Conservation (phyloP, 2,888 invertebrate genomes). For the Seira ritae region DNA sequence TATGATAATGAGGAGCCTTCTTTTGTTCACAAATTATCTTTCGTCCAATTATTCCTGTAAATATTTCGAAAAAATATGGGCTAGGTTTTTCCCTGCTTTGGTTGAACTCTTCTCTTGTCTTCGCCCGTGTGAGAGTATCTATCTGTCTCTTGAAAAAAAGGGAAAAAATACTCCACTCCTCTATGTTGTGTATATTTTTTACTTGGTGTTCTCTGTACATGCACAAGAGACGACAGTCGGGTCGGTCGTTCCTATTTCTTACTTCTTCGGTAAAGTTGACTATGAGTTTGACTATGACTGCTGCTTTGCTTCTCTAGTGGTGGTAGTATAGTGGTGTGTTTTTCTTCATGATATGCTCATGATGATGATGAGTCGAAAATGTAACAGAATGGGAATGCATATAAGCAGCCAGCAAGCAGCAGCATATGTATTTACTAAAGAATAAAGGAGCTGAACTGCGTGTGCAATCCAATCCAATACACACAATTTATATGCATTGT, state of each 20-base stretch:
- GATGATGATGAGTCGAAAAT: slow-evolving; percentile 49
- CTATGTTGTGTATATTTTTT: not conserved
- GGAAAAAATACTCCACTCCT: slow-evolving; percentile 6
- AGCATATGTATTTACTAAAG: not conserved
- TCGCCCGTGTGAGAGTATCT: slow-evolving; percentile 9
- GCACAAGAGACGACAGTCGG: not conserved
- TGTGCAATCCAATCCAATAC: slow-evolving; percentile 14
- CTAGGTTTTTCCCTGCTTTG: slow-evolving; percentile 50
- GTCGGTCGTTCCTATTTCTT: slow-evolving; percentile 35
- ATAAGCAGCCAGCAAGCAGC: slow-evolving; percentile 3
- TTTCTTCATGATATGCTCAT: not conserved
- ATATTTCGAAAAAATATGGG: slow-evolving; percentile 59
- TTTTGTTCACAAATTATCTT: slow-evolving; percentile 44
- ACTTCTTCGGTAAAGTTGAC: slow-evolving; percentile 25
- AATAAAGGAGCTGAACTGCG: slow-evolving; percentile 20
- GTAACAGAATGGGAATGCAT: not conserved
- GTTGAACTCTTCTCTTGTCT: slow-evolving; percentile 26
- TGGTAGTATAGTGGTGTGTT: not conserved
- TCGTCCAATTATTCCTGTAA: slow-evolving; percentile 51
- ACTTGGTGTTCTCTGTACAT: not conserved
- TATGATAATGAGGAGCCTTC: slow-evolving; percentile 1
- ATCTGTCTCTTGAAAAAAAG: slow-evolving; percentile 8
- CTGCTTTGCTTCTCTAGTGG: not conserved
- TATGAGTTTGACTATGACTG: slow-evolving; percentile 23
- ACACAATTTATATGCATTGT: not conserved